Evolutionary conservation across 2,888 invertebrate species (phyloP), one percentile per base, ranked within the genome.

Genomic region (Agrotis segetum): DNA sequence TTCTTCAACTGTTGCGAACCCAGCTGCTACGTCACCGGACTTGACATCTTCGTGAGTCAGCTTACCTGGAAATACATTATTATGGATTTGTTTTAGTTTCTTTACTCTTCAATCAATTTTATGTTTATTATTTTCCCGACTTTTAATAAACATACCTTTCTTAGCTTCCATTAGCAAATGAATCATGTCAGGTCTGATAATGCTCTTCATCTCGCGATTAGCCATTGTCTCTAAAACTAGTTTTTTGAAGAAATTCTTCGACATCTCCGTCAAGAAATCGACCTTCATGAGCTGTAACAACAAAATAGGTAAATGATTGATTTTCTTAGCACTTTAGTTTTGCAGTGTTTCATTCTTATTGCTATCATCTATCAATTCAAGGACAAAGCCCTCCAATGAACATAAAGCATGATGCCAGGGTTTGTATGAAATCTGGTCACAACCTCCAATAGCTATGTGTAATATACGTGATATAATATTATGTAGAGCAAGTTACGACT

Each of bases 121-220:
- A 6, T 21, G 14, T 21, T 21, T 11, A 40, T 40, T 6, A 52
- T 21, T 52, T 52, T 52, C 9, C 11, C 40, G 40, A 40, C 40
- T 40, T 34, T 34, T 34, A 1, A 34, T 7, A 4, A 34, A 1
- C 11, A 40, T 71, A 91, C 94, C 96, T 87, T 94, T 95, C 73
- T 93, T 95, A 16, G 96, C 95, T 84, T 97, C 95, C 93, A 97
- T 93, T 0, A 97, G 88, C 14, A 97, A 80, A 66, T 97, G 95
- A 21, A 97, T 96, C 96, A 97, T 96, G 74, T 96, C 96, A 0
- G 94, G 93, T 19, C 96, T 90, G 17, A 93, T 82, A 16, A 95
- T 93, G 1, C 93, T 87, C 1, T 90, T 70, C 24, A 86, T 70
- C 50, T 94, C 91, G 0, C 96, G 89, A 1, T 93, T 85, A 53